Conservation (phyloP, 2,113 vertebrate species). For the Elanoides forficatus region DNA sequence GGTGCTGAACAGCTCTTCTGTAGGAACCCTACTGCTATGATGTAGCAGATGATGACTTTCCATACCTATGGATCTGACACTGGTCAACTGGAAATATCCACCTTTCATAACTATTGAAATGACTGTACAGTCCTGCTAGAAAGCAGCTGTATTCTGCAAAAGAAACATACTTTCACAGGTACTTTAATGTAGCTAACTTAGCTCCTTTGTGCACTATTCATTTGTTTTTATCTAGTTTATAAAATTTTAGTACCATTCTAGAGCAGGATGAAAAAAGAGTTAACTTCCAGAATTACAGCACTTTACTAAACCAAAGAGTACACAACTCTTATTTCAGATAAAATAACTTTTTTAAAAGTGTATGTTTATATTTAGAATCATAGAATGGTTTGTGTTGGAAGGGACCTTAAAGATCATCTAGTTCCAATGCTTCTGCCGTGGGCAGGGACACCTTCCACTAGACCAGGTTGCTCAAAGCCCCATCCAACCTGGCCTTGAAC, state of each 20-base stretch:
- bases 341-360: not conserved
- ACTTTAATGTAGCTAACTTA: not conserved
- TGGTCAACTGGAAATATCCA: not conserved
- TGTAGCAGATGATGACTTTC: fast-evolving
- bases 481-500: too few species aligned
- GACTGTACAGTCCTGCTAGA: not conserved
- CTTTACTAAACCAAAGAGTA: not conserved
- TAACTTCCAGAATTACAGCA: not conserved
- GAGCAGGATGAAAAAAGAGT: not conserved
- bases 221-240: not conserved
- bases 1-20: not conserved
- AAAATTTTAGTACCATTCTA: not conserved
- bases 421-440: too few species aligned
- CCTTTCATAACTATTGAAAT: not conserved
- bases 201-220: not conserved
- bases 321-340: not conserved
- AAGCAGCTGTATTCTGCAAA: not conserved
- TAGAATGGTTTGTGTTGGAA: too few species aligned
- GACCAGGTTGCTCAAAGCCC: too few species aligned
- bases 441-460: too few species aligned
- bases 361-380: not conserved
- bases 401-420: too few species aligned
- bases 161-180: fast-evolving
- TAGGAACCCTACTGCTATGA: not conserved
- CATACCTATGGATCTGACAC: not conserved